Conservation (phyloP, 2,888 invertebrate genomes). For the Drosophila algonquin region DNA sequence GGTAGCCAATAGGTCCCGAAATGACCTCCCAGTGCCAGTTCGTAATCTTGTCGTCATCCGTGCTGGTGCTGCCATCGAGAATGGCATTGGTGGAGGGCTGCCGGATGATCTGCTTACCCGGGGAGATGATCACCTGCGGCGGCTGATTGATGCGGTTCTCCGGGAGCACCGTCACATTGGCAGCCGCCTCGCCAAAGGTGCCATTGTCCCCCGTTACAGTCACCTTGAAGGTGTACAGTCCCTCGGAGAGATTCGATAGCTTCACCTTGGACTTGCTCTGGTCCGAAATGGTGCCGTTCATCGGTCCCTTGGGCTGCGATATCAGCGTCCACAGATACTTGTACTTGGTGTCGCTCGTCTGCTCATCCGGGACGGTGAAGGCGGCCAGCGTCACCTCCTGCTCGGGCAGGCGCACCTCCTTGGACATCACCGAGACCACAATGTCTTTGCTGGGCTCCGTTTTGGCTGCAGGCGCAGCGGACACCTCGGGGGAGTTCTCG, state of each 20-base stretch:
- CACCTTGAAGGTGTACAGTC: constrained; percentile 93
- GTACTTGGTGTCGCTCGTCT: constrained; percentile 88
- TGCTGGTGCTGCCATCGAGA: constrained; percentile 92
- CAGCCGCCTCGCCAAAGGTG: constrained; percentile 91
- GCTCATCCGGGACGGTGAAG: constrained; percentile 91
- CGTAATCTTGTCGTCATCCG: constrained; percentile 93
- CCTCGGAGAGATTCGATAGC: constrained; percentile 92
- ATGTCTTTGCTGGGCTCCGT: constrained; percentile 86
- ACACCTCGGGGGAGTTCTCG: constrained; percentile 26
- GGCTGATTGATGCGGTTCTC: constrained; percentile 92
- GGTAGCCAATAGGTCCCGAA: constrained; percentile 93
- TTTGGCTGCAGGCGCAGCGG: constrained; percentile 67
- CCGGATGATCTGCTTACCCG: constrained; percentile 93
- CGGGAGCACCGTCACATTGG: constrained; percentile 95
- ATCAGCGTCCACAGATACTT: constrained; percentile 95
- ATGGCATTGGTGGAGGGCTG: constrained; percentile 95
- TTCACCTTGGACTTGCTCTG: constrained; percentile 93
- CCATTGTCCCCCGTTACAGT: constrained; percentile 90
- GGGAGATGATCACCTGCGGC: constrained; percentile 94
- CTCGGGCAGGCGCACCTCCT: constrained; percentile 91
- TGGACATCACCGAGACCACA: constrained; percentile 90
- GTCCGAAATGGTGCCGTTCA: constrained; percentile 90
- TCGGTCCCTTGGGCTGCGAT: constrained; percentile 92
- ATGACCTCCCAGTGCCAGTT: constrained; percentile 97
- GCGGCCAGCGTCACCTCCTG: constrained; percentile 93